These are phyloP conservation scores for Numenius phaeopus DNA, from an alignment of 2,797 vertebrate species.

Conservation along the genomic window DNA sequence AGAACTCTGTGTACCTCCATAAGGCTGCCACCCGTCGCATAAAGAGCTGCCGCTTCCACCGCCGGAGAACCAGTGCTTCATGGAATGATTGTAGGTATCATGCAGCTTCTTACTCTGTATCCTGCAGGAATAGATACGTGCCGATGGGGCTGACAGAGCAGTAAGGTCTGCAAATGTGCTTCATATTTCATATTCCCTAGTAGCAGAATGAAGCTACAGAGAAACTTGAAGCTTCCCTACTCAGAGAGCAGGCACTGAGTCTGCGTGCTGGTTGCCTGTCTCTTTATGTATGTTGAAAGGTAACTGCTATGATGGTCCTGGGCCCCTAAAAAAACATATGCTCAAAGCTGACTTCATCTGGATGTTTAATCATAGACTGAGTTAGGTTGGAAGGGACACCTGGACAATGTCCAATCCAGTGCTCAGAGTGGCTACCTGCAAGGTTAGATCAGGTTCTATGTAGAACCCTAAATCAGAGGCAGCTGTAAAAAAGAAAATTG, in stretches of 20 bases:
- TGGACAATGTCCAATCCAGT: neutral
- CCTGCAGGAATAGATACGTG: neutral
- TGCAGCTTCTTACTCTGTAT: neutral
- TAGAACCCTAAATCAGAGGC: neutral
- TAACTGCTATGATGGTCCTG: neutral
- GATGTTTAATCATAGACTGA: neutral
- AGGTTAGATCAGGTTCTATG: neutral
- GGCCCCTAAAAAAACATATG: neutral
- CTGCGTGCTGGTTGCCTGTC: neutral
- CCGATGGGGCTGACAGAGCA: neutral
- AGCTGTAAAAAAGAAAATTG: neutral
- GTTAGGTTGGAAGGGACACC: neutral
- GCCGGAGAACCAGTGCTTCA: slow-evolving; percentile 84
- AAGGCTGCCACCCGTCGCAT: slow-evolving; percentile 94
- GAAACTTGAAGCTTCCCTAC: neutral
- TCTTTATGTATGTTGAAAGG: neutral
- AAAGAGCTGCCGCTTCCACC: slow-evolving; percentile 95
- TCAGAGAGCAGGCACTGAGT: neutral
- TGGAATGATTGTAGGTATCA: slow-evolving; percentile 80
- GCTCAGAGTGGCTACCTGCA: neutral
- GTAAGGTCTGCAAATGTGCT: neutral
- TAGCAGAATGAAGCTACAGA: neutral
- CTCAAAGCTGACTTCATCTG: neutral
- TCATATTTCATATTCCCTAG: neutral
- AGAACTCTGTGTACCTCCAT: slow-evolving; percentile 96